Base-by-base conservation (phyloP, 2,113 vertebrate genomes). In the Odocoileus hemionus region DNA sequence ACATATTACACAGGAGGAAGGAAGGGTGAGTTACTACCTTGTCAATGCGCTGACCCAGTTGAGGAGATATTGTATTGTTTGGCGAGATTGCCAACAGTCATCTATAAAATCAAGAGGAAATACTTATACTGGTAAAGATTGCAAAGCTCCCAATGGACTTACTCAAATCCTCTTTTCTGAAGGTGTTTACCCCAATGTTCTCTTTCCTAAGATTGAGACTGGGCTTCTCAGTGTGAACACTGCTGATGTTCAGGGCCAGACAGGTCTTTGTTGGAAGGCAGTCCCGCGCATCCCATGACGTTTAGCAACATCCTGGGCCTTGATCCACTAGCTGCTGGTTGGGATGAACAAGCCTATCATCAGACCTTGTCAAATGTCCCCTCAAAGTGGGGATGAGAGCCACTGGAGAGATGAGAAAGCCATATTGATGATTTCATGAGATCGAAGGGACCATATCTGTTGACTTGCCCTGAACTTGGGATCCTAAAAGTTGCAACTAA, bases 41-140 rank as follows among this genome's bases (percentile, higher is more conserved):
- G 67, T 61, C 7, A 0, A 10, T 0, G 13, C 0, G 1, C 2
- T 0, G 1, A 7, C 4, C 15, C 28, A 0, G 10, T 8, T 13
- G 1, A 14, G 19, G 13, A 14, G 17, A 6, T 3, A 57, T 25
- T 9, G 17, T 7, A 0, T 3, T 3, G 9, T 12, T 88, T 2
- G 9, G 45, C 1, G 4, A 36, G 17, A 17, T 7, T 0, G 0
- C 2, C 7, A 4, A 43, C 25, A 43, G 2, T 25, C 60, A 9
- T 8, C 9, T 14, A 16, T 12, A 17, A 61, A 26, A 13, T 7
- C 55, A 33, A 9, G 60, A 60, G 76, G 30, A 13, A 50, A 60
- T 4, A 1, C 7, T 4, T 11, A 1, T 1, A 2, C 3, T 6
- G 17, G 7, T 3, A 21, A 52, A 47, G 86, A 21, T 0, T 15